These are phyloP conservation scores for Cynoglossus semilaevis DNA, from an alignment of 2,113 vertebrate genomes.

Conservation along the genomic window DNA sequence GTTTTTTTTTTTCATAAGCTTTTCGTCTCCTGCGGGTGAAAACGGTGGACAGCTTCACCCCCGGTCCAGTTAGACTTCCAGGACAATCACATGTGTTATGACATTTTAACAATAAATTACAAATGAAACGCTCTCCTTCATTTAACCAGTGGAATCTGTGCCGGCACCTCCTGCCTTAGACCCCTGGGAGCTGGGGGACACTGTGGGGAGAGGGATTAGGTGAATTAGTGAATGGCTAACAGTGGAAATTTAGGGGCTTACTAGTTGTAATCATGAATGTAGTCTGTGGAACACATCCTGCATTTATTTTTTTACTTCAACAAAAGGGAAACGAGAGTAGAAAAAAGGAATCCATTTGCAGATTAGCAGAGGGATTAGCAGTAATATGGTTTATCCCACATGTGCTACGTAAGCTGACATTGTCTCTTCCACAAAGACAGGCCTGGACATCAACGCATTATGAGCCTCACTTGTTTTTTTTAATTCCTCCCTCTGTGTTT, in stretches of 20 bases:
- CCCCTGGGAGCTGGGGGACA: too few relatives aligned
- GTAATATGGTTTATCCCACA: slow-evolving; percentile 73
- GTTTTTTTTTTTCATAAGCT: too few relatives aligned
- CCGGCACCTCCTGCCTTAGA: too few relatives aligned
- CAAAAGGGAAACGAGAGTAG: slow-evolving; percentile 58
- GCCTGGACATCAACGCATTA: slow-evolving; percentile 55
- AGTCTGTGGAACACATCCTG: slow-evolving; percentile 60
- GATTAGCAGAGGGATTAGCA: slow-evolving; percentile 71
- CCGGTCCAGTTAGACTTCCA: too few relatives aligned
- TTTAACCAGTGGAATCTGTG: too few relatives aligned
- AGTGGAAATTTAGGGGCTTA: slow-evolving; percentile 5
- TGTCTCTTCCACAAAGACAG: slow-evolving; percentile 60
- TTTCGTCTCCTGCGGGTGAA: too few relatives aligned
- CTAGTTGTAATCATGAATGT: slow-evolving; percentile 69
- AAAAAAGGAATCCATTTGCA: slow-evolving; percentile 65
- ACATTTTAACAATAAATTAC: too few relatives aligned
- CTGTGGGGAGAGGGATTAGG: too few relatives aligned
- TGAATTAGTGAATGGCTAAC: slow-evolving; percentile 15
- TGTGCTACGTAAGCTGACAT: slow-evolving; percentile 66
- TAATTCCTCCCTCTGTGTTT: slow-evolving; percentile 24
- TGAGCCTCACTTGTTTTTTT: slow-evolving; percentile 59
- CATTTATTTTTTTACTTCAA: slow-evolving; percentile 50
- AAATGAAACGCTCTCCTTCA: too few relatives aligned
- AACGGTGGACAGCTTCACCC: too few relatives aligned
- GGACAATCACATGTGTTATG: too few relatives aligned